These are phyloP conservation scores for Pinctada fucata DNA, from an alignment of 2,888 invertebrate genomes.

Conservation along the genomic window DNA sequence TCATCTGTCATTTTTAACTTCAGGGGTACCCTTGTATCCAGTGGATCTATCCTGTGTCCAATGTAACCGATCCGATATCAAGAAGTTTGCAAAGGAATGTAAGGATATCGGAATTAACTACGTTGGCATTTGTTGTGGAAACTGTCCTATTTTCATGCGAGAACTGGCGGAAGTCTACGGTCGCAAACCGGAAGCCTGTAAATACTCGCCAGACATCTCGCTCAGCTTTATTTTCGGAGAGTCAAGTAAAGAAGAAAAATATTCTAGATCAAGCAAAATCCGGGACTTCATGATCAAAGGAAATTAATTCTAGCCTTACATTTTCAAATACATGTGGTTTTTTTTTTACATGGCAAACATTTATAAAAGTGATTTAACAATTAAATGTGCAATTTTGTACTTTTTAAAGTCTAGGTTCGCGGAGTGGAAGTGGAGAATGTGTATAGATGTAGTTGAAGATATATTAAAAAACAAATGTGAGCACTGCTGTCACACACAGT, in stretches of 20 bases:
- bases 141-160: slow-evolving; percentile 59
- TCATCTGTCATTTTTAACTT: slow-evolving; percentile 4
- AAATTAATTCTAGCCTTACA: not conserved
- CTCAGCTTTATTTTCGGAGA: slow-evolving; percentile 43
- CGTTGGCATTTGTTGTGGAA: slow-evolving; percentile 73
- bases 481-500: no score
- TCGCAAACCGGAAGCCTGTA: slow-evolving; percentile 56
- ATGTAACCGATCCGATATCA: slow-evolving; percentile 59
- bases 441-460: no score
- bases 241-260: not conserved
- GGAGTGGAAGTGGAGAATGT: no score
- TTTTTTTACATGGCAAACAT: no score
- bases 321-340: no score
- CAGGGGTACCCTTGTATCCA: slow-evolving; percentile 62
- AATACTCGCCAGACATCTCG: slow-evolving; percentile 50
- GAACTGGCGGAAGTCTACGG: slow-evolving; percentile 67
- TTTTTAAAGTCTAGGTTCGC: no score
- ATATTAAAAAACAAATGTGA: no score
- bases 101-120: slow-evolving; percentile 67
- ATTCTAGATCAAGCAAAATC: slow-evolving; percentile 8
- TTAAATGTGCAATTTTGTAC: no score
- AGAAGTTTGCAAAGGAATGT: slow-evolving; percentile 60
- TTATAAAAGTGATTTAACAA: no score
- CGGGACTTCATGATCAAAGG: slow-evolving; percentile 19
- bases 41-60: slow-evolving; percentile 50